phyloP scores from a whole-genome alignment of 1,140 invertebrate genomes.

The Magallana angulata region DNA sequence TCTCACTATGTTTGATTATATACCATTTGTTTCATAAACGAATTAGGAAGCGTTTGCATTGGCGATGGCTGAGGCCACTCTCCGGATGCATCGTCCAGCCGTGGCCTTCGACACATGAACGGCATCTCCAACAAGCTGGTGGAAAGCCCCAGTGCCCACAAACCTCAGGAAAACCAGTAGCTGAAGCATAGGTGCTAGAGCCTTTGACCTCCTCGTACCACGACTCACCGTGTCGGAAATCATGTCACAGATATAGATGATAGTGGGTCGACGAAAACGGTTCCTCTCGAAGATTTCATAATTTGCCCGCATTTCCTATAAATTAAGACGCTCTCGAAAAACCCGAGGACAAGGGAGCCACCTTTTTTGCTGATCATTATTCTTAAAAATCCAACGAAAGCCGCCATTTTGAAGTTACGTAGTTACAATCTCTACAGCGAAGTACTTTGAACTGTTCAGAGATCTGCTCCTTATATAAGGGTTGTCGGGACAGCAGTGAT shows the following conservation, averaged over 20 bases:
- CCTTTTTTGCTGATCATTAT: too few relatives aligned
- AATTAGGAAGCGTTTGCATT: not conserved
- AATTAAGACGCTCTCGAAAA: not conserved
- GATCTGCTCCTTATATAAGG: too few relatives aligned
- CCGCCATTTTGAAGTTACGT: not conserved
- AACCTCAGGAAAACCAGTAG: too few relatives aligned
- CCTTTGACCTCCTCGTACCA: not conserved
- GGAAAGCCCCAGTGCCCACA: not conserved
- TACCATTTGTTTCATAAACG: too few relatives aligned
- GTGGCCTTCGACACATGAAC: not conserved
- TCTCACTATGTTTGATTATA: too few relatives aligned
- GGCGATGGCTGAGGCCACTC: not conserved
- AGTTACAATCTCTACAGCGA: not conserved
- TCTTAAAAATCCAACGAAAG: not conserved
- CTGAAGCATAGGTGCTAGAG: too few relatives aligned
- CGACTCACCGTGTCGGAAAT: not conserved
- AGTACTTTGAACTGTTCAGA: too few relatives aligned
- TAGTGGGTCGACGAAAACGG: not conserved
- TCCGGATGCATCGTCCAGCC: not conserved
- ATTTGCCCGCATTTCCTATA: not conserved
- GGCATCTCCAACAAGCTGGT: constrained; percentile 1
- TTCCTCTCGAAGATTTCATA: constrained; percentile 19
- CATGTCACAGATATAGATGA: not conserved
- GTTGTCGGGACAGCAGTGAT: too few relatives aligned
- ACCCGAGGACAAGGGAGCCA: not conserved